Evolutionary conservation across 1,140 invertebrate species (phyloP).

Genomic region (Lanistes nyassanus): DNA sequence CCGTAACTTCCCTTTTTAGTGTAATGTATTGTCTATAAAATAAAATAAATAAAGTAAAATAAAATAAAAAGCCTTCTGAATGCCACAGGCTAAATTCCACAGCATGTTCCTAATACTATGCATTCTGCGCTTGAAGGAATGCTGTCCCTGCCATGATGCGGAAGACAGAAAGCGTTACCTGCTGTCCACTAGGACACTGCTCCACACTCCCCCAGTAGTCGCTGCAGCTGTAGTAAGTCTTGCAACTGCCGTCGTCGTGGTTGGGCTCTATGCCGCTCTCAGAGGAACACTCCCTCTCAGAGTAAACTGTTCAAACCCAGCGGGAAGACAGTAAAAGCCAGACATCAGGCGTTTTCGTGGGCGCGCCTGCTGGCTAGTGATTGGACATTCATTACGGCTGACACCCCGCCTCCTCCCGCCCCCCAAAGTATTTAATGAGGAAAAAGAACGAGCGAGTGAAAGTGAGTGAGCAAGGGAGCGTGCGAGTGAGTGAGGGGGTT

Average conservation of each 20-base stretch:
- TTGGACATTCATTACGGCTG: too few relatives aligned
- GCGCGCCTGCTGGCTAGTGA: too few relatives aligned
- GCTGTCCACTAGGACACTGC: neutral
- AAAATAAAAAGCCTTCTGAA: neutral
- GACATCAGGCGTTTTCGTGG: too few relatives aligned
- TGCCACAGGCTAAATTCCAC: neutral
- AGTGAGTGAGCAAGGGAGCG: neutral
- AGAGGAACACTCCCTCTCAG: too few relatives aligned
- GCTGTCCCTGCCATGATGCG: too few relatives aligned
- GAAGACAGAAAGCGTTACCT: too few relatives aligned
- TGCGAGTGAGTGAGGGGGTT: neutral
- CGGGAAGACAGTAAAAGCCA: too few relatives aligned
- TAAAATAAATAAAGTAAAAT: neutral
- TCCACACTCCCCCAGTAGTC: neutral
- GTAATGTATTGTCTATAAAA: neutral
- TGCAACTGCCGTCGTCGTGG: neutral
- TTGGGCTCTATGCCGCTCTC: slow-evolving; percentile 8
- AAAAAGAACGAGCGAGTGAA: neutral
- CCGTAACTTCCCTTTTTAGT: too few relatives aligned
- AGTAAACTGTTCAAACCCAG: too few relatives aligned
- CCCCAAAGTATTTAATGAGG: too few relatives aligned
- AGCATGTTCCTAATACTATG: neutral
- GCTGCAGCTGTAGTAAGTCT: slow-evolving; percentile 10
- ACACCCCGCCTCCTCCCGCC: too few relatives aligned
- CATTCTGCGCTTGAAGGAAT: too few relatives aligned